Percentiles rank a stretch among this genome's conserved stretches.
These are phyloP conservation scores for Gopherus flavomarginatus DNA, from an alignment of 2,113 vertebrate genomes.

Conservation along the genomic window DNA sequence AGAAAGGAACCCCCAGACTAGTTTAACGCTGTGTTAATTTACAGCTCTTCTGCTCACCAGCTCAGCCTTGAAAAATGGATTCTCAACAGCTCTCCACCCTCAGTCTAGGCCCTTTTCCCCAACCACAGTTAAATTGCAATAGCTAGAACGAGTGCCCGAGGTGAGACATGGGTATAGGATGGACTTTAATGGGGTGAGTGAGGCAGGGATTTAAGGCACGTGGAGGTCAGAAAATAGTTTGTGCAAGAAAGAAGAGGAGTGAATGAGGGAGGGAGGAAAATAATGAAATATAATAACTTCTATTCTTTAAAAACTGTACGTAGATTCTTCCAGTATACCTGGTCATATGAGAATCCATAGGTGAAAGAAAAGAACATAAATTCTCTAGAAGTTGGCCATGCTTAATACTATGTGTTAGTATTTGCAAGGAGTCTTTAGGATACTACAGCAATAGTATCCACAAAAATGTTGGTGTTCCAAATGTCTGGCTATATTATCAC, in stretches of 20 bases:
- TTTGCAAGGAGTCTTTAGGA: not conserved
- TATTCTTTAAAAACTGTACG: not conserved
- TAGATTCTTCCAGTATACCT: not conserved
- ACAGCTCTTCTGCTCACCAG: not conserved
- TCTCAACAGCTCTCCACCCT: not conserved
- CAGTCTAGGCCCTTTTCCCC: not conserved
- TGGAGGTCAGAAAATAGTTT: not conserved
- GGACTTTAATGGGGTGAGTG: not conserved
- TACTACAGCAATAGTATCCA: not conserved
- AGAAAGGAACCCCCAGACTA: not conserved
- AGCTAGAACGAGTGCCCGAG: not conserved
- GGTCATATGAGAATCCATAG: not conserved
- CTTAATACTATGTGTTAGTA: not conserved
- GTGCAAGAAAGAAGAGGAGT: not conserved
- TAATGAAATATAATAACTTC: accelerated
- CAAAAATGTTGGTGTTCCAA: accelerated
- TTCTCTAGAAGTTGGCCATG: not conserved
- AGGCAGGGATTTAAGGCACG: not conserved
- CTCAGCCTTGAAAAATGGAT: not conserved
- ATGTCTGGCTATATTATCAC: not conserved
- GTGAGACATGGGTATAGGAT: not conserved
- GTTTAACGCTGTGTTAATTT: not conserved
- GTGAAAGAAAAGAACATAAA: not conserved
- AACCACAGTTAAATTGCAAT: not conserved
- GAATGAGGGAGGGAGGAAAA: not conserved